Percentiles rank a stretch among this genome's conserved stretches.
Evolutionary conservation across 1,140 invertebrate species (phyloP).

Genomic region (Diprion similis): DNA sequence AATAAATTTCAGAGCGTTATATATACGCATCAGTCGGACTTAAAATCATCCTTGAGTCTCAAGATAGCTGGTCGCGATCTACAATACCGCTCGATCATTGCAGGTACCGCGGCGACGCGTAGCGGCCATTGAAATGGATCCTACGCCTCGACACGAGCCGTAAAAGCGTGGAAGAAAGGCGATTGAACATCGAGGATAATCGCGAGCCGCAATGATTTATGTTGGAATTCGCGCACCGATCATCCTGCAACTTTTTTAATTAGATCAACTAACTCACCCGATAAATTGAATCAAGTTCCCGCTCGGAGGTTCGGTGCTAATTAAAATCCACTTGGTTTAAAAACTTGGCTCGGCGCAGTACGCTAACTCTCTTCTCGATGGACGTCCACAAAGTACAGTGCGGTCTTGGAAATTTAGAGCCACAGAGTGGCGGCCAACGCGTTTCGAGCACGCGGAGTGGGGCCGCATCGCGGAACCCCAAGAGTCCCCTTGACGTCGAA

Average conservation of each 20-base stretch:
- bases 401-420: neutral
- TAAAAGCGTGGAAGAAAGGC: neutral
- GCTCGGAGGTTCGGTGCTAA: no score
- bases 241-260: neutral
- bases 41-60: neutral
- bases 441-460: neutral
- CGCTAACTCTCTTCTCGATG: neutral
- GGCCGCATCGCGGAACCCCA: neutral
- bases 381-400: neutral
- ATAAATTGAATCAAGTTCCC: no score
- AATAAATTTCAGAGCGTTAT: no score
- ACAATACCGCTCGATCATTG: neutral
- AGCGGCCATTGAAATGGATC: neutral
- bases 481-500: no score
- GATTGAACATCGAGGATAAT: neutral
- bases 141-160: neutral
- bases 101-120: neutral
- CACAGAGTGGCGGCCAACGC: neutral
- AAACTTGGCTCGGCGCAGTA: neutral
- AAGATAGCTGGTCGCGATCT: neutral
- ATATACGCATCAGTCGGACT: no score
- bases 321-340: neutral
- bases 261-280: no score
- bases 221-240: neutral
- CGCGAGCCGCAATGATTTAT: neutral